Percentiles rank a stretch among this genome's conserved stretches.
phyloP scores from a whole-genome alignment of 2,888 invertebrate genomes.

The Drosophila greeni region DNA sequence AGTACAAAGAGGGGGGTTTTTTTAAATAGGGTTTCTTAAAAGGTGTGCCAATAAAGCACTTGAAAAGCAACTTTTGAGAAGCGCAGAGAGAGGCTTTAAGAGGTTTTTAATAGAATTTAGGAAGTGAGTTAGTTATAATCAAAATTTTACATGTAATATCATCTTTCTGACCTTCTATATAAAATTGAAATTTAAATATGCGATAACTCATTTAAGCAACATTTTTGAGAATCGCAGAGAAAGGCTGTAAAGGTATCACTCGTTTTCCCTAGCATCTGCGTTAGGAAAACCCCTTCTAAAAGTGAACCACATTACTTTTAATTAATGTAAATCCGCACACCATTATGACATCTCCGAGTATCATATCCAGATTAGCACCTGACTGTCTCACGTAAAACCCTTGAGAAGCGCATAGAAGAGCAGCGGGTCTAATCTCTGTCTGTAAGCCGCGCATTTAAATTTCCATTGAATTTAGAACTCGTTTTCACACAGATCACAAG shows the following conservation, averaged over 20 bases:
- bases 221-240: not conserved
- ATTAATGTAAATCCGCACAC: slow-evolving; percentile 1
- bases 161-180: not conserved
- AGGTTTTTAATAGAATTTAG: too few relatives aligned
- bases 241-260: too few relatives aligned
- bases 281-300: not conserved
- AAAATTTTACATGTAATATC: too few relatives aligned
- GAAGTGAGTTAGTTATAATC: too few relatives aligned
- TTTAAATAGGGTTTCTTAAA: not conserved
- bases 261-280: not conserved
- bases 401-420: slow-evolving; percentile 28
- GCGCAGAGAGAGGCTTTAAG: not conserved
- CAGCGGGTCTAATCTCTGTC: not conserved
- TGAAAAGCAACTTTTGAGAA: not conserved
- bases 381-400: slow-evolving; percentile 4
- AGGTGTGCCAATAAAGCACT: not conserved
- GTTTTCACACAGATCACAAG: slow-evolving; percentile 52
- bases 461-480: slow-evolving; percentile 55
- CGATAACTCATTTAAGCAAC: not conserved
- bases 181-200: not conserved
- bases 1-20: not conserved
- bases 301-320: not conserved
- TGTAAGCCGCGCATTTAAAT: slow-evolving; percentile 21
- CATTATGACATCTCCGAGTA: slow-evolving; percentile 29
- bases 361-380: slow-evolving; percentile 30